These are phyloP conservation scores for Scomber japonicus DNA, from an alignment of 2,113 vertebrate species.

Conservation along the genomic window DNA sequence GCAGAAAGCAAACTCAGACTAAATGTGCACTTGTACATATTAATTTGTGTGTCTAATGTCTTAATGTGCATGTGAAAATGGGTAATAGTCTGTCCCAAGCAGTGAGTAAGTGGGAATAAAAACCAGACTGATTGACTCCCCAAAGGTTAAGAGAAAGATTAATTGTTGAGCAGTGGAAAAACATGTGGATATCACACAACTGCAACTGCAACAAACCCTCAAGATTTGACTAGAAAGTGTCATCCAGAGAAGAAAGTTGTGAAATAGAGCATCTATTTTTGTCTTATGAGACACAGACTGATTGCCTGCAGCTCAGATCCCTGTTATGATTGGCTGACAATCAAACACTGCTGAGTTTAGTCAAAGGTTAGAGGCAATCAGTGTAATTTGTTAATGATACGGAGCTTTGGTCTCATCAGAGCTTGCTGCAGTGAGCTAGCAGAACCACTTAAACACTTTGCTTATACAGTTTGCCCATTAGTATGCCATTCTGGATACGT, in stretches of 20 bases:
- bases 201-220: not conserved
- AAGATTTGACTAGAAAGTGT: conserved; percentile 23
- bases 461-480: conserved; percentile 43
- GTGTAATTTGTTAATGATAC: conserved; percentile 69
- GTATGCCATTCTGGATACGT: conserved; percentile 30
- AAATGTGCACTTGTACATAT: conserved; percentile 40
- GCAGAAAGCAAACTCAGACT: conserved; percentile 28
- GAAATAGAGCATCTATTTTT: conserved; percentile 64
- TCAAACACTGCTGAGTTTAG: conserved; percentile 63
- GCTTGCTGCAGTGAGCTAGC: conserved; percentile 41
- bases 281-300: conserved; percentile 45
- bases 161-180: no score
- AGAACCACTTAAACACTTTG: conserved; percentile 34
- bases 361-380: conserved; percentile 75
- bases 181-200: conserved; percentile 4
- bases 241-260: conserved; percentile 30
- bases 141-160: no score
- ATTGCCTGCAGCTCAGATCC: conserved; percentile 61
- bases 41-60: not conserved
- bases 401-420: conserved; percentile 59
- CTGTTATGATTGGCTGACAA: conserved; percentile 69
- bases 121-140: no score
- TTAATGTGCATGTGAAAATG: no score
- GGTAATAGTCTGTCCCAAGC: no score
- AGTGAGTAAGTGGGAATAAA: no score